Conservation (phyloP, 1,140 invertebrate species). For the Lordiphosa stackelbergi region DNA sequence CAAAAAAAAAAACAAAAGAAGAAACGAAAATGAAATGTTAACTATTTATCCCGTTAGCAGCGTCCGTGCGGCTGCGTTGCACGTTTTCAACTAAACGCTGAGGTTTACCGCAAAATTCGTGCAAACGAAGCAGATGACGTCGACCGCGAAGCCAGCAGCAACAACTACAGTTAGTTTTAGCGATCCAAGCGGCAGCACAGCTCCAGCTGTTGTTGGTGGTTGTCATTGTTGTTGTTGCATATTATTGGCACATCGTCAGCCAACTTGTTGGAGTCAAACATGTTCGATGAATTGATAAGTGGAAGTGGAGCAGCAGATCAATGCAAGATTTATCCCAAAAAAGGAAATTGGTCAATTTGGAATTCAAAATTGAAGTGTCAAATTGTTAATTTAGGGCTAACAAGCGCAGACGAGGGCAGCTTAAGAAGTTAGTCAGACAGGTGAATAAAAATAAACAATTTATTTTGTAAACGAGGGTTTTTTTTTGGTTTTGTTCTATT, state of each 20-base stretch:
- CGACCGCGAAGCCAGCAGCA: slow-evolving; percentile 10
- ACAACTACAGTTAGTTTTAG: slow-evolving; percentile 22
- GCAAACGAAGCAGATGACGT: slow-evolving; percentile 26
- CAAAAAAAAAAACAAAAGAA: slow-evolving; percentile 8
- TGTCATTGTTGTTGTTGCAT: slow-evolving; percentile 43
- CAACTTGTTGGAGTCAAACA: slow-evolving; percentile 53
- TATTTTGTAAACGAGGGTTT: too few species aligned
- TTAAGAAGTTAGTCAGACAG: too few species aligned
- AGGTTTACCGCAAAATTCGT: slow-evolving; percentile 59
- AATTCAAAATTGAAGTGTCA: too few species aligned
- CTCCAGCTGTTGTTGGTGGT: too few species aligned
- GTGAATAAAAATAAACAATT: too few species aligned
- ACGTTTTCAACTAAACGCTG: slow-evolving; percentile 64
- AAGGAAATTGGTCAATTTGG: too few species aligned
- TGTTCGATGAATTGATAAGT: slow-evolving; percentile 59
- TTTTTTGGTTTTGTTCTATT: too few species aligned
- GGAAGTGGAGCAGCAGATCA: not conserved
- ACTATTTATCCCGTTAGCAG: slow-evolving; percentile 26
- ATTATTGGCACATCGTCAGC: slow-evolving; percentile 62
- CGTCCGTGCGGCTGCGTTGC: slow-evolving; percentile 71
- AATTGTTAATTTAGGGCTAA: too few species aligned
- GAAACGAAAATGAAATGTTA: slow-evolving; percentile 11
- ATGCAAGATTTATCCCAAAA: too few species aligned
- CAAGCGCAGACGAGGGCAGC: too few species aligned
- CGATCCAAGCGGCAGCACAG: slow-evolving; percentile 15